phyloP scores from a whole-genome alignment of 2,113 vertebrate species.

The Nothobranchius kuhntae region DNA sequence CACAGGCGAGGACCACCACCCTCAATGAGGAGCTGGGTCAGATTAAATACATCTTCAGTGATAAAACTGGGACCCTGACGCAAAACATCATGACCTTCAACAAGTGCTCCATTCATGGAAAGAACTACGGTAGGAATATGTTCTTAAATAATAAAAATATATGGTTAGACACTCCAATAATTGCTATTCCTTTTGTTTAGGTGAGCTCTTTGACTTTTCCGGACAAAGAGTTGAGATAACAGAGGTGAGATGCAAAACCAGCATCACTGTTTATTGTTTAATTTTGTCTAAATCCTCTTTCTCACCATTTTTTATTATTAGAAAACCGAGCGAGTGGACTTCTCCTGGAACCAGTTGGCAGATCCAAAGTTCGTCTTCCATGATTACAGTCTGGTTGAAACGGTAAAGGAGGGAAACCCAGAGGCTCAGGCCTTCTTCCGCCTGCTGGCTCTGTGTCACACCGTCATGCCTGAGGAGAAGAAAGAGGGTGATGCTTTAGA shows the following conservation, averaged over 20 bases:
- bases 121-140: constrained; percentile 79
- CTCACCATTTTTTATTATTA: constrained; percentile 43
- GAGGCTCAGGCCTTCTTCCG: constrained; percentile 86
- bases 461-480: constrained; percentile 93
- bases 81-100: constrained; percentile 97
- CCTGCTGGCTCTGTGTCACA: constrained; percentile 91
- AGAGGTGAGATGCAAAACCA: constrained; percentile 77
- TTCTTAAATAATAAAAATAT: background rate
- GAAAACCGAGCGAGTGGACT: constrained; percentile 86
- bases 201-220: constrained; percentile 76
- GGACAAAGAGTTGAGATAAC: constrained; percentile 80
- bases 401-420: constrained; percentile 73
- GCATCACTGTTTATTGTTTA: no score
- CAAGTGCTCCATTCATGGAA: constrained; percentile 92
- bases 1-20: constrained; percentile 92
- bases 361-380: constrained; percentile 91
- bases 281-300: no score
- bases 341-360: constrained; percentile 87
- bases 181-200: constrained; percentile 61
- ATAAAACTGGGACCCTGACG: constrained; percentile 97
- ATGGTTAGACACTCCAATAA: background rate
- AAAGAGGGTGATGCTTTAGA: constrained; percentile 87
- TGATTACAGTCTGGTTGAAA: constrained; percentile 86
- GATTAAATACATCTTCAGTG: constrained; percentile 95
- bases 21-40: constrained; percentile 97